Base-by-base conservation (phyloP, 37 sponge, comb jelly and placozoan species). In the Amphimedon queenslandica region DNA sequence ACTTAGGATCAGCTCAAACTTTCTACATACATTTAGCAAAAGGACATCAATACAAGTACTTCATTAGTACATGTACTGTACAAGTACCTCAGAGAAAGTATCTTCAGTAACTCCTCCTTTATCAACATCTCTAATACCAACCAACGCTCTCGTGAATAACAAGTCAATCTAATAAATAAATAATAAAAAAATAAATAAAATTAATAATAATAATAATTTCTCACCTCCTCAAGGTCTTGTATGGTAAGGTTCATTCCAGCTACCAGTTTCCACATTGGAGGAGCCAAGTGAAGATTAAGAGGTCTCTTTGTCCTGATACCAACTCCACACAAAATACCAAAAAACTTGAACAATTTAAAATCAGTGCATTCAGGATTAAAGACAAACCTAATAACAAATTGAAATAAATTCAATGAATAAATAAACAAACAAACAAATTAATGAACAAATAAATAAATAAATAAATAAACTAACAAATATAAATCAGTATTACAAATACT, bases 271-370 rank as follows among this genome's bases (percentile, higher is more conserved):
- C n/a, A n/a, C n/a, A n/a, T n/a, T n/a, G n/a, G n/a, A n/a, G n/a
- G n/a, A n/a, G n/a, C n/a, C n/a, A n/a, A n/a, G n/a, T n/a, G n/a
- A n/a, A n/a, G n/a, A n/a, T n/a, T n/a, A n/a, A n/a, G n/a, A n/a
- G n/a, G n/a, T n/a, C n/a, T n/a, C n/a, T n/a, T n/a, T 5, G 96
- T 92, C n/a, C 96, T 58, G 56, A 95, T 88, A 40, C 89, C 88
- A 32, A 95, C 89, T 20, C 96, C 96, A 56, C 91, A 68, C 53
- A 95, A 67, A 38, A 95, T 64, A 27, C 96, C 96, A 33, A 95
- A 58, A 80, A 95, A 95, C 64, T 74, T 72, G 60, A 79, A 80
- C 37, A 84, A 80, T n/a, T 72, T 66, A 66, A 83, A 38, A 55
- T 81, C 80, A 31, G 66, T 82, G 64, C 84, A 84, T 38, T 30